phyloP scores from a whole-genome alignment of 2,797 vertebrate species.

The Falco columbarius region DNA sequence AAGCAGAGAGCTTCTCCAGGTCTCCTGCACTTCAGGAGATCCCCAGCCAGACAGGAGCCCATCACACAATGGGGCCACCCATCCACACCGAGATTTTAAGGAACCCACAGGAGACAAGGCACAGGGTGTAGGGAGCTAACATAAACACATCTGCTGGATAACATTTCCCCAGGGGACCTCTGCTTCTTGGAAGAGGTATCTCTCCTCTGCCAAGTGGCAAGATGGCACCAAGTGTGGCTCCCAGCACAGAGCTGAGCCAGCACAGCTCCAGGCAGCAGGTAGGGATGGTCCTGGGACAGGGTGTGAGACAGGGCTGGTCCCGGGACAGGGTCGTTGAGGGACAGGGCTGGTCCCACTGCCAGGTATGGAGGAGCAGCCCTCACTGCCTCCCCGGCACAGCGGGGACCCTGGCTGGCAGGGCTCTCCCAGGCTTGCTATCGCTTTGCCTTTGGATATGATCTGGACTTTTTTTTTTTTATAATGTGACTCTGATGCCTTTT shows the following conservation, averaged over 20 bases:
- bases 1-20: neutral
- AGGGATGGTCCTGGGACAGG: neutral
- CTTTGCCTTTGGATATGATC: slow-evolving; percentile 18
- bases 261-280: neutral
- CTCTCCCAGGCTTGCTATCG: neutral
- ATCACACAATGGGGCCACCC: accelerated
- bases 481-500: slow-evolving; percentile 52
- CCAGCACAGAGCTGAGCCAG: accelerated
- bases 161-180: neutral
- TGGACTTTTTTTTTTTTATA: neutral
- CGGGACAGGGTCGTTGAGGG: neutral
- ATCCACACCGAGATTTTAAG: accelerated
- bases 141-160: neutral
- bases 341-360: neutral
- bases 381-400: neutral
- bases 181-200: neutral
- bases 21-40: neutral
- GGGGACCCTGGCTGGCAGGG: neutral
- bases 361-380: neutral
- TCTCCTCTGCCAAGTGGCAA: accelerated
- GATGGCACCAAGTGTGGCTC: accelerated
- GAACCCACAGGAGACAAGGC: neutral
- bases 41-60: neutral
- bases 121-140: accelerated
- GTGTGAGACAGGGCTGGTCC: neutral